phyloP scores from a whole-genome alignment of 2,888 invertebrate genomes.

The Acanthosepion esculentum region DNA sequence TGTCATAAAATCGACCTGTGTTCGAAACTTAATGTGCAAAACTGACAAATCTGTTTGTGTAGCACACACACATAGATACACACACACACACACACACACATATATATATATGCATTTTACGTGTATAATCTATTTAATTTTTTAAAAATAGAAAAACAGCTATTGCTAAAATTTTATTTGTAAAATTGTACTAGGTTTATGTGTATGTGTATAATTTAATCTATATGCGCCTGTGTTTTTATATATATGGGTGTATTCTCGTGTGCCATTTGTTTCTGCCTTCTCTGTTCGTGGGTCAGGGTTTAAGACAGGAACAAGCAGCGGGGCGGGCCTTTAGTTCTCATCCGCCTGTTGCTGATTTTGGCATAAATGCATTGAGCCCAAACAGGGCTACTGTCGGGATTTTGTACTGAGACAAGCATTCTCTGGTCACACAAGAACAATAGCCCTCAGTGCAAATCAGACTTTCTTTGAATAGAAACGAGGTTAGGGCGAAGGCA shows the following conservation, averaged over 20 bases:
- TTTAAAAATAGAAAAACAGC: no score
- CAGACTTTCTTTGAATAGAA: not conserved
- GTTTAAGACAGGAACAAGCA: not conserved
- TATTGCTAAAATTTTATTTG: no score
- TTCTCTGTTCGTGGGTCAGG: not conserved
- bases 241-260: not conserved
- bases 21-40: no score
- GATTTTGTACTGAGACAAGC: not conserved
- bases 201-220: not conserved
- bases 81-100: no score
- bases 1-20: no score
- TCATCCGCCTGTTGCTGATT: not conserved
- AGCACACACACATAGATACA: no score
- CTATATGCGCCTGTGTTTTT: not conserved
- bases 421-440: not conserved
- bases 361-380: not conserved
- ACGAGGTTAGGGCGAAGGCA: not conserved
- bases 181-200: not conserved
- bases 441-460: not conserved
- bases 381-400: not conserved
- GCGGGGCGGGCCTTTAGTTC: not conserved
- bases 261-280: not conserved
- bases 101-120: no score
- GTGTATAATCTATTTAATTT: no score
- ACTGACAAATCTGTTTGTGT: no score